Conservation (phyloP, 2,797 vertebrate genomes). For the Arnoldichthys spilopterus region DNA sequence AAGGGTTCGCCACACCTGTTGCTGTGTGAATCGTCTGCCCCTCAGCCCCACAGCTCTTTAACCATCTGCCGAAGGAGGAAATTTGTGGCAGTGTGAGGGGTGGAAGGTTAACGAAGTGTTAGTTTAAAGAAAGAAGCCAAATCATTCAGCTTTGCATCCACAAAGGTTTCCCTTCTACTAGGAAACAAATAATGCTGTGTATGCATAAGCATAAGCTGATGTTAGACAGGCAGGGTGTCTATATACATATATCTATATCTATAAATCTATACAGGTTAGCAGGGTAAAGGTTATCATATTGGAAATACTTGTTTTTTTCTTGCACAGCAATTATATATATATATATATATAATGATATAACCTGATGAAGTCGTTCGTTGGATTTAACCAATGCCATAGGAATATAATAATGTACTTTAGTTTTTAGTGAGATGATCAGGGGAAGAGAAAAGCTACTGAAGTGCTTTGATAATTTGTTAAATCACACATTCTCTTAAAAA, state of each 20-base stretch:
- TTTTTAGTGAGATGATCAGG: too few species aligned
- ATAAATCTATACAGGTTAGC: too few species aligned
- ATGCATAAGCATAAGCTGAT: background rate
- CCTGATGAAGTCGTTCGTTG: too few species aligned
- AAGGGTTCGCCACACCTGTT: slow-evolving; percentile 55
- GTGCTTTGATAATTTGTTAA: background rate
- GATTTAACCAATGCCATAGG: too few species aligned
- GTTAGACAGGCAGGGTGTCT: too few species aligned
- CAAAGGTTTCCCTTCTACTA: background rate
- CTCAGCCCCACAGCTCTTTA: slow-evolving; percentile 30
- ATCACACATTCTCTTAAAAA: background rate
- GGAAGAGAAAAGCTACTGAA: background rate
- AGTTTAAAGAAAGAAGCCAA: background rate
- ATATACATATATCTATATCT: too few species aligned
- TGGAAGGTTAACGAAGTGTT: slow-evolving; percentile 44
- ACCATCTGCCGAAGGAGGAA: slow-evolving; percentile 37
- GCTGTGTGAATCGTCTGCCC: slow-evolving; percentile 36
- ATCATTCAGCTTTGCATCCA: background rate
- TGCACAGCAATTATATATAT: too few species aligned
- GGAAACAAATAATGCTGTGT: background rate
- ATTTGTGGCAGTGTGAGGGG: slow-evolving; percentile 22
- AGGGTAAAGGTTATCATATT: too few species aligned
- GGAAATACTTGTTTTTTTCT: too few species aligned
- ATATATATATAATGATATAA: too few species aligned
- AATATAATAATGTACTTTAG: too few species aligned